phyloP scores from a whole-genome alignment of 2,113 vertebrate genomes.

The Tetrao urogallus region DNA sequence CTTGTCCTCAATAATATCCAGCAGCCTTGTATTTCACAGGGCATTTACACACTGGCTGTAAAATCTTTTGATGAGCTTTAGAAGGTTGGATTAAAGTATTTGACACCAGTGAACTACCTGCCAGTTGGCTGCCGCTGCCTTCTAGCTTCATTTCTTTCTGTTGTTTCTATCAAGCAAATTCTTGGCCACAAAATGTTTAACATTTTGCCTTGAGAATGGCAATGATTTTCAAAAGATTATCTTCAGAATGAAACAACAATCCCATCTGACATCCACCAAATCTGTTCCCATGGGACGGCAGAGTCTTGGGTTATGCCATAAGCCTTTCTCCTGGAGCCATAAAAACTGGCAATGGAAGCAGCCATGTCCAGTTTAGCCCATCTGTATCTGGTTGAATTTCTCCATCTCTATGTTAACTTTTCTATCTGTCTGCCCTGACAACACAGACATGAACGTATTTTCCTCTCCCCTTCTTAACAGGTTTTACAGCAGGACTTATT shows the following conservation, averaged over 20 bases:
- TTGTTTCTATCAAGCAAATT: background rate
- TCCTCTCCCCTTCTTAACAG: background rate
- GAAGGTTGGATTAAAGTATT: slow-evolving; percentile 41
- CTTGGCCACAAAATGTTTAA: background rate
- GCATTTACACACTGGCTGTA: background rate
- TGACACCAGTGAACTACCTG: slow-evolving; percentile 9
- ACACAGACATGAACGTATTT: background rate
- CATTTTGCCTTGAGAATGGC: background rate
- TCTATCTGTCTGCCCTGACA: background rate
- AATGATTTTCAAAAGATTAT: background rate
- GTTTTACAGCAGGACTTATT: background rate
- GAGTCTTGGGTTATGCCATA: background rate
- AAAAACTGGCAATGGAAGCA: background rate
- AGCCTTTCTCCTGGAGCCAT: background rate
- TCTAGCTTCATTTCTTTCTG: background rate
- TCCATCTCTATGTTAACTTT: background rate
- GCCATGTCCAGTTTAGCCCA: background rate
- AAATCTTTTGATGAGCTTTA: slow-evolving; percentile 41
- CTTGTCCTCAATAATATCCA: slow-evolving; percentile 33
- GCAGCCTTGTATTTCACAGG: background rate
- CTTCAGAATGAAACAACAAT: background rate
- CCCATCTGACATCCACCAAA: background rate
- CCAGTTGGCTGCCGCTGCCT: background rate
- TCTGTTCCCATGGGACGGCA: background rate
- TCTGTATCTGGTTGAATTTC: background rate